phyloP scores from a whole-genome alignment of 2,797 vertebrate genomes.

The Pseudochromis fuscus region DNA sequence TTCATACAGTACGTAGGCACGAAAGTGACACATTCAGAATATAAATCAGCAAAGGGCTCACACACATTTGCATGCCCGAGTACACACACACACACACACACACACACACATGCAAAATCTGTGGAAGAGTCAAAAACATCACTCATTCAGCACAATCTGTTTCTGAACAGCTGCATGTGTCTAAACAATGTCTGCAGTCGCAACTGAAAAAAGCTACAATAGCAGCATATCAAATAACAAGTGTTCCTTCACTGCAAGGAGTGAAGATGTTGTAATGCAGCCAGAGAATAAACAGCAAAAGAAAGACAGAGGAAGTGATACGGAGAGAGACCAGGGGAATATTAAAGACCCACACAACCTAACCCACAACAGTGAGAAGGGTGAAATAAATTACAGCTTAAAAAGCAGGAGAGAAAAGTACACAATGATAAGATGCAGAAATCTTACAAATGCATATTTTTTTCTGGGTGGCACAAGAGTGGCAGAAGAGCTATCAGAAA shows the following conservation, averaged over 20 bases:
- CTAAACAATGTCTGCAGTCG: slow-evolving; percentile 44
- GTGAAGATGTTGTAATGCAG: slow-evolving; percentile 22
- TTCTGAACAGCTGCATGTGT: slow-evolving; percentile 33
- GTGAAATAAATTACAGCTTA: slow-evolving; percentile 9
- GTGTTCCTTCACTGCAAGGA: background rate
- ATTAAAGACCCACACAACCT: slow-evolving; percentile 13
- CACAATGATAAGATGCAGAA: background rate
- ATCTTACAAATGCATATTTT: slow-evolving; percentile 11
- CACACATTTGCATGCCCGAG: slow-evolving; percentile 32
- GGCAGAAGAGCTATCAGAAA: slow-evolving; percentile 45
- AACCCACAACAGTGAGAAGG: background rate
- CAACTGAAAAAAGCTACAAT: slow-evolving; percentile 17
- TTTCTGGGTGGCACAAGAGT: slow-evolving; percentile 31
- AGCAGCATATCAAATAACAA: slow-evolving; percentile 41
- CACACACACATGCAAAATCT: slow-evolving; percentile 18
- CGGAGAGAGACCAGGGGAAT: slow-evolving; percentile 16
- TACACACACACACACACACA: slow-evolving; percentile 18
- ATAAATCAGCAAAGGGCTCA: slow-evolving; percentile 59
- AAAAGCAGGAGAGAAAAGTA: background rate
- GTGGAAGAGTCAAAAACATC: slow-evolving; percentile 41
- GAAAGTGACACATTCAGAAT: slow-evolving; percentile 63
- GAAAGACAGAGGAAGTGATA: slow-evolving; percentile 16
- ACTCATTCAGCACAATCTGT: slow-evolving; percentile 51
- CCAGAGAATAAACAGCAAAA: slow-evolving; percentile 27
- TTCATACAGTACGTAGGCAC: slow-evolving; percentile 63